phyloP scores from a whole-genome alignment of 2,113 vertebrate genomes.

The Coryphaenoides rupestris region DNA sequence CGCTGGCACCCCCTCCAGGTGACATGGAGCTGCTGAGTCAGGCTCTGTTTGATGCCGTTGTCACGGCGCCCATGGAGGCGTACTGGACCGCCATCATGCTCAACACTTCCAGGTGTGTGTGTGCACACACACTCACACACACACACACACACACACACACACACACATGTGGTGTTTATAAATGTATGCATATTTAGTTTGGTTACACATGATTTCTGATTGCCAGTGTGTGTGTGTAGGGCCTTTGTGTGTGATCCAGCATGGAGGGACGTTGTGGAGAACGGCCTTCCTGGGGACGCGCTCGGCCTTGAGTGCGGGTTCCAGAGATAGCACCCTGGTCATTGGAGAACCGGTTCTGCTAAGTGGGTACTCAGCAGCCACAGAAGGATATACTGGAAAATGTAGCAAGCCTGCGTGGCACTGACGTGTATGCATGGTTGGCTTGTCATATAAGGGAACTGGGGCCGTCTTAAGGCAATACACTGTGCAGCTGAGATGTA shows the following conservation, averaged over 20 bases:
- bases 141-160: too few relatives aligned
- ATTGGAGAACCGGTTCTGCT: constrained; percentile 81
- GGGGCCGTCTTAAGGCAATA: not conserved
- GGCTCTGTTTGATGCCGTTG: constrained; percentile 89
- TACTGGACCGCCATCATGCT: constrained; percentile 92
- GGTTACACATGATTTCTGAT: not conserved
- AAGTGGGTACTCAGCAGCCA: constrained; percentile 72
- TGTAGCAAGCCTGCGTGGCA: too few relatives aligned
- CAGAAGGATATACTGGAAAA: not conserved
- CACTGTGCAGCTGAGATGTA: not conserved
- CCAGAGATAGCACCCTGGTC: constrained; percentile 78
- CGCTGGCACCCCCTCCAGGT: constrained; percentile 76
- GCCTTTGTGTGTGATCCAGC: constrained; percentile 40
- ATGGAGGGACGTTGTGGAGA: constrained; percentile 77
- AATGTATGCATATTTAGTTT: not conserved
- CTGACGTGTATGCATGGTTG: not conserved
- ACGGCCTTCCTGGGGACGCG: constrained; percentile 89
- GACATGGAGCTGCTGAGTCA: constrained; percentile 83
- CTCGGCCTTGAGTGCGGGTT: constrained; percentile 85
- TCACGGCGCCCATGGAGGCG: constrained; percentile 94
- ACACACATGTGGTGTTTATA: too few relatives aligned
- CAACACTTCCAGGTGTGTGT: constrained; percentile 78
- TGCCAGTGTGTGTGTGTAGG: not conserved
- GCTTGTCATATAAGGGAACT: not conserved
- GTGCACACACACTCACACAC: too few relatives aligned